phyloP scores from a whole-genome alignment of 2,113 vertebrate species.

The Alligator mississippiensis region DNA sequence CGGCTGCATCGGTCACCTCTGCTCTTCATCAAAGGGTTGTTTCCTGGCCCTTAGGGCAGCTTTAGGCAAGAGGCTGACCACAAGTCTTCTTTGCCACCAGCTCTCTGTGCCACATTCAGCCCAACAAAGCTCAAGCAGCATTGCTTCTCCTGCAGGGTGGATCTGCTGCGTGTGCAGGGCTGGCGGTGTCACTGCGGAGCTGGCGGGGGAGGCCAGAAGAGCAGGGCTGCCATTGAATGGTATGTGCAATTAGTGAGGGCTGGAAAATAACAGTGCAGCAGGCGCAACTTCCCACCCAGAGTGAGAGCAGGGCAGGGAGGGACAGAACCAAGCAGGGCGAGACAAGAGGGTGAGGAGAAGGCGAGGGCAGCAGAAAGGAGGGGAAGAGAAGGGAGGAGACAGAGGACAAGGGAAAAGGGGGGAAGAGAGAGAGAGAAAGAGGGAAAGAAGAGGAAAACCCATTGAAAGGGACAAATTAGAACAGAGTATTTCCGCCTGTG shows the following conservation, averaged over 20 bases:
- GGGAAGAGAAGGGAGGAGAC: no score
- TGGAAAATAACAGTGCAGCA: neutral
- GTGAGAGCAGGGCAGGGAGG: neutral
- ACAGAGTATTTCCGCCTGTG: no score
- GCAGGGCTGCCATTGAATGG: rapidly evolving
- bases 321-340: neutral
- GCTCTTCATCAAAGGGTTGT: no score
- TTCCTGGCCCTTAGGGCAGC: neutral
- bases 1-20: no score
- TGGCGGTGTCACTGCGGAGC: neutral
- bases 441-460: no score
- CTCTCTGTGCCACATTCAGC: no score
- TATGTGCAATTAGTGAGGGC: neutral
- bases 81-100: neutral
- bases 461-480: no score
- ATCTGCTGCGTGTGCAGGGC: neutral
- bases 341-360: neutral
- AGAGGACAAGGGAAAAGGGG: neutral
- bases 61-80: rapidly evolving
- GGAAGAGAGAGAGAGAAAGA: neutral
- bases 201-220: neutral
- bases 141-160: neutral
- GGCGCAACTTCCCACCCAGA: neutral
- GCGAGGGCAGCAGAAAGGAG: neutral
- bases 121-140: neutral